Conservation (phyloP, 2,797 vertebrate genomes). For the Sus cebifrons region DNA sequence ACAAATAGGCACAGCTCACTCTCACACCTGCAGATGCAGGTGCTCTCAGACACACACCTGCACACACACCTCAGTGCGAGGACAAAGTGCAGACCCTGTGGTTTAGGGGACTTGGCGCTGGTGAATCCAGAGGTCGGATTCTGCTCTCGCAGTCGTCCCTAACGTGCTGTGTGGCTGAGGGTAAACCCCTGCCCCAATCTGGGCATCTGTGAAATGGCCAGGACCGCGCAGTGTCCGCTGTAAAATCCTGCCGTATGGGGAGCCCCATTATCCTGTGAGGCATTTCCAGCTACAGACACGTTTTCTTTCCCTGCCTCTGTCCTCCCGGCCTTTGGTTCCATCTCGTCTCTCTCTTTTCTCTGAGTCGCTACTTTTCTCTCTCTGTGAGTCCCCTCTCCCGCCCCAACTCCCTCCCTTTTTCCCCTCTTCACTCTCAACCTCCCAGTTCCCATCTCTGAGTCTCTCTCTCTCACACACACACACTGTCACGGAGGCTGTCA, state of each 20-base stretch:
- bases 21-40: neutral
- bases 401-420: no score
- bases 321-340: neutral
- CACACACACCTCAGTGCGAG: neutral
- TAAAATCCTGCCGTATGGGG: neutral
- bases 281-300: accelerated
- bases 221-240: accelerated
- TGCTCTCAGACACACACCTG: neutral
- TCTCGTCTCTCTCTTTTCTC: neutral
- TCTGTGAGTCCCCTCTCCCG: neutral
- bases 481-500: neutral
- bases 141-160: accelerated
- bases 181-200: neutral
- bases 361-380: neutral
- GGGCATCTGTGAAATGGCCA: neutral
- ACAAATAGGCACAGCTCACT: neutral
- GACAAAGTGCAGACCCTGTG: neutral
- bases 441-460: neutral
- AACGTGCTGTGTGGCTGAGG: neutral
- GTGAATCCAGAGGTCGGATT: neutral
- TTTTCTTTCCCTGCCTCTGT: neutral
- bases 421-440: neutral
- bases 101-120: no score
- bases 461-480: neutral
- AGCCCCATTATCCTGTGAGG: neutral